Conservation (phyloP, 2,888 invertebrate species). For the Allygus modestus region DNA sequence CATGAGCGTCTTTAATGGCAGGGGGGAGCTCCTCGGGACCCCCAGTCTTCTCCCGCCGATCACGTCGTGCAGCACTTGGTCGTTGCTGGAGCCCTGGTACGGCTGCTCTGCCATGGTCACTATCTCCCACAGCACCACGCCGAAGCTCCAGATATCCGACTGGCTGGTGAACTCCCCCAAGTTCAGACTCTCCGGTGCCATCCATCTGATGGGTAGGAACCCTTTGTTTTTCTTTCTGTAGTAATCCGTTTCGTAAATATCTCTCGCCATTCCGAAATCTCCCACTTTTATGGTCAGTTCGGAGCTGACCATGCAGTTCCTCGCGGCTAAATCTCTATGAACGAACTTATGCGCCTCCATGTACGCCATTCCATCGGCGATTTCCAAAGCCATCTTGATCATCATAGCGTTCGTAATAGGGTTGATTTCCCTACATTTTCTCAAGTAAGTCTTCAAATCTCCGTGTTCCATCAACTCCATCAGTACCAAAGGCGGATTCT, state of each 20-base stretch:
- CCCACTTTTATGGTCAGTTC: slow-evolving; percentile 95
- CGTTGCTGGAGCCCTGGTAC: slow-evolving; percentile 83
- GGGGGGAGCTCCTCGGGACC: slow-evolving; percentile 81
- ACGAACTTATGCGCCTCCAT: slow-evolving; percentile 95
- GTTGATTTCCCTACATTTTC: slow-evolving; percentile 78
- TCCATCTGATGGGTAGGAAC: slow-evolving; percentile 82
- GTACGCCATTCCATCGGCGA: slow-evolving; percentile 99
- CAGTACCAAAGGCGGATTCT: slow-evolving; percentile 94
- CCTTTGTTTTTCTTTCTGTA: slow-evolving; percentile 85
- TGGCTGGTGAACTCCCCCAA: slow-evolving; percentile 83
- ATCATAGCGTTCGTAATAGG: slow-evolving; percentile 71
- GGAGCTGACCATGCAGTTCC: slow-evolving; percentile 96
- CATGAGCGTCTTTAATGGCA: slow-evolving; percentile 82
- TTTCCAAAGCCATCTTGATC: slow-evolving; percentile 91
- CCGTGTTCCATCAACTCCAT: slow-evolving; percentile 99
- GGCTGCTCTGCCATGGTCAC: slow-evolving; percentile 86
- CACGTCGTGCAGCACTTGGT: slow-evolving; percentile 79
- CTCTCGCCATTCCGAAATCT: slow-evolving; percentile 96
- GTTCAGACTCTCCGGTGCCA: slow-evolving; percentile 84
- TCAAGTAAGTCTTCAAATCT: slow-evolving; percentile 93
- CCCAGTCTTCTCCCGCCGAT: slow-evolving; percentile 79
- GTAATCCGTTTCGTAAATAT: slow-evolving; percentile 97
- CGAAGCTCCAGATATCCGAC: slow-evolving; percentile 83
- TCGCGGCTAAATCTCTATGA: slow-evolving; percentile 95
- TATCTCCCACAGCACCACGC: slow-evolving; percentile 89